Percentiles rank a stretch among this genome's conserved stretches.
Conservation (phyloP, 2,113 vertebrate genomes). For the Paratilapia polleni region DNA sequence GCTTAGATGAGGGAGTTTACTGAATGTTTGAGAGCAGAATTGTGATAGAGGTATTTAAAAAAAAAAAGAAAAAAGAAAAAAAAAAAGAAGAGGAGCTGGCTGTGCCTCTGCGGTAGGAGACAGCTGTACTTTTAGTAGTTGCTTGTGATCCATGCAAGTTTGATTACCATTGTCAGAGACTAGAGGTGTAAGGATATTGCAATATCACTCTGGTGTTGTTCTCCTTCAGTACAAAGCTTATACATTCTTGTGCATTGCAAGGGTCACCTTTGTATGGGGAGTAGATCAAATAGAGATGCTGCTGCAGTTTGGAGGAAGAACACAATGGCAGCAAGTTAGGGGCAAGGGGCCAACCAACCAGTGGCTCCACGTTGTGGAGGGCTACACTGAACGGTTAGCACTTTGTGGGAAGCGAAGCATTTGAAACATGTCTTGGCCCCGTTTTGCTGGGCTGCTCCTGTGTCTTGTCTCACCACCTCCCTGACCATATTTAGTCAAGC, state of each 20-base stretch:
- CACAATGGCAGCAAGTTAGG: conserved; percentile 72
- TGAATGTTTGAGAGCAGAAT: conserved; percentile 63
- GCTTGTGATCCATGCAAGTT: conserved; percentile 37
- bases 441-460: conserved; percentile 87
- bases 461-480: conserved; percentile 91
- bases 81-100: not conserved
- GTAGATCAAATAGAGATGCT: conserved; percentile 63
- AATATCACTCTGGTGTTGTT: conserved; percentile 15
- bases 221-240: not conserved
- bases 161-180: conserved; percentile 32
- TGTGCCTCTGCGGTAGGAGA: conserved; percentile 47
- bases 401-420: conserved; percentile 93
- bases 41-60: conserved; percentile 46
- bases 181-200: conserved; percentile 13
- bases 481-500: conserved; percentile 99
- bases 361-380: conserved; percentile 70
- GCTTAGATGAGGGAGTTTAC: conserved; percentile 60
- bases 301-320: conserved; percentile 46
- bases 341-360: conserved; percentile 57
- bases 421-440: conserved; percentile 88
- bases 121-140: conserved; percentile 65
- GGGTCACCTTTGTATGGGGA: conserved; percentile 79
- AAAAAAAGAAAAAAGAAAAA: not conserved
- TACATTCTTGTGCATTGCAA: conserved; percentile 35
- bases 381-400: conserved; percentile 85